Conservation (phyloP, 2,888 invertebrate species). For the Pedicia rivosa region DNA sequence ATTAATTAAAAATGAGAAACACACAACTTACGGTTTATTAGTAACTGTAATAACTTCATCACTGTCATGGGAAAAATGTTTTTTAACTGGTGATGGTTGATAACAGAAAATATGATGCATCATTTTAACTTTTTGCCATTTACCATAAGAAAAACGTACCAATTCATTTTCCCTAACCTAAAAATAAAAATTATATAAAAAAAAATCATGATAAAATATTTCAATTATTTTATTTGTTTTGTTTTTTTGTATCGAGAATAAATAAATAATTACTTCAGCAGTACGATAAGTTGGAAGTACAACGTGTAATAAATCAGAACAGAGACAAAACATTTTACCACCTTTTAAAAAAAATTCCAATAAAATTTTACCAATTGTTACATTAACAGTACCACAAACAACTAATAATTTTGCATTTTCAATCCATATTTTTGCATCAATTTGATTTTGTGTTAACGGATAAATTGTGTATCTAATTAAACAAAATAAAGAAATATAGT, state of each 20-base stretch:
- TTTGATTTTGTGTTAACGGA: slow-evolving; percentile 33
- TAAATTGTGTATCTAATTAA: slow-evolving; percentile 52
- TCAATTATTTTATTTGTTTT: neutral
- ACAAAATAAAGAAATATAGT: slow-evolving; percentile 25
- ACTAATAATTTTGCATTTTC: slow-evolving; percentile 57
- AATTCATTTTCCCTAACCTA: slow-evolving; percentile 67
- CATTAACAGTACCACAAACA: slow-evolving; percentile 58
- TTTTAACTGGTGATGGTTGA: slow-evolving; percentile 69
- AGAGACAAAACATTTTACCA: slow-evolving; percentile 60
- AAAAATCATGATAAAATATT: slow-evolving; percentile 9
- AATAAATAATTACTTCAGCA: slow-evolving; percentile 45
- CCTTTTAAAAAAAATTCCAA: slow-evolving; percentile 57
- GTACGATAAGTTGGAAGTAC: slow-evolving; percentile 69
- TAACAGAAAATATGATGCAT: slow-evolving; percentile 82
- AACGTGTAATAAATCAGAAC: slow-evolving; percentile 63
- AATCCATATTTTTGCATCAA: slow-evolving; percentile 24
- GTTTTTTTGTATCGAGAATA: slow-evolving; percentile 3
- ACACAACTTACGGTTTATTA: slow-evolving; percentile 29
- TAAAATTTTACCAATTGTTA: slow-evolving; percentile 45
- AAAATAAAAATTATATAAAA: slow-evolving; percentile 11
- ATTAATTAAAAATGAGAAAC: neutral
- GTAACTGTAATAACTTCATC: slow-evolving; percentile 40
- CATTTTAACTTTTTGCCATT: slow-evolving; percentile 71
- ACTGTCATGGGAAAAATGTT: slow-evolving; percentile 63
- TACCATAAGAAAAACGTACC: slow-evolving; percentile 67